A percentile compares a stretch with the other conserved stretches of the same genome.
These are phyloP conservation scores for Lepeophtheirus nordmannii DNA, from an alignment of 2,888 invertebrate species.

Conservation along the genomic window DNA sequence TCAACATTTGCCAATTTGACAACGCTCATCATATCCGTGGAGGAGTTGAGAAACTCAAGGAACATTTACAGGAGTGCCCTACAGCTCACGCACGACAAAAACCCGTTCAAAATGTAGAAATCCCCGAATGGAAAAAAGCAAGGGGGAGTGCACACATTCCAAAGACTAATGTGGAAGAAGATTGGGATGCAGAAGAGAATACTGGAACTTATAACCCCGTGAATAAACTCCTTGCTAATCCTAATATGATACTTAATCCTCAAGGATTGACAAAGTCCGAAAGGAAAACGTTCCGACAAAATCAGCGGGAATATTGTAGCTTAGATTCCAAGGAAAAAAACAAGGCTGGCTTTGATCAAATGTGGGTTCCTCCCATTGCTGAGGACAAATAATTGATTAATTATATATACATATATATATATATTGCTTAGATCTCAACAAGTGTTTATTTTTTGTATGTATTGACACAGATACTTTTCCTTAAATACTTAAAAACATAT, in stretches of 20 bases:
- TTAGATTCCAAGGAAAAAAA: neutral
- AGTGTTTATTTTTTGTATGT: neutral
- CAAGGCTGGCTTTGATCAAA: neutral
- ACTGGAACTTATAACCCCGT: neutral
- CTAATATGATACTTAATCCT: neutral
- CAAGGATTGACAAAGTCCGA: neutral
- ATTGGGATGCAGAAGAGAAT: neutral
- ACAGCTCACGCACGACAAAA: neutral
- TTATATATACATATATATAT: no score
- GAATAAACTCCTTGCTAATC: neutral
- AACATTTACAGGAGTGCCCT: neutral
- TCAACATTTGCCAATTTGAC: neutral
- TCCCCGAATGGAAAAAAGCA: neutral
- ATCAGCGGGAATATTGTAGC: neutral
- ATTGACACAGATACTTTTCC: neutral
- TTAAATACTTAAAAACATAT: neutral
- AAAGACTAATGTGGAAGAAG: neutral
- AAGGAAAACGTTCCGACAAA: neutral
- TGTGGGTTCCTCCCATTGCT: constrained; percentile 7
- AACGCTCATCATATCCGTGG: neutral
- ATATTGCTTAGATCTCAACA: no score
- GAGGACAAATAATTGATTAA: neutral
- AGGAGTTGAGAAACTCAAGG: neutral
- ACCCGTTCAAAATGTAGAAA: neutral
- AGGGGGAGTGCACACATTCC: neutral